Percentiles rank a stretch among this genome's conserved stretches.
phyloP scores from a whole-genome alignment of 2,797 vertebrate species.

The Lindbergichthys nudifrons region DNA sequence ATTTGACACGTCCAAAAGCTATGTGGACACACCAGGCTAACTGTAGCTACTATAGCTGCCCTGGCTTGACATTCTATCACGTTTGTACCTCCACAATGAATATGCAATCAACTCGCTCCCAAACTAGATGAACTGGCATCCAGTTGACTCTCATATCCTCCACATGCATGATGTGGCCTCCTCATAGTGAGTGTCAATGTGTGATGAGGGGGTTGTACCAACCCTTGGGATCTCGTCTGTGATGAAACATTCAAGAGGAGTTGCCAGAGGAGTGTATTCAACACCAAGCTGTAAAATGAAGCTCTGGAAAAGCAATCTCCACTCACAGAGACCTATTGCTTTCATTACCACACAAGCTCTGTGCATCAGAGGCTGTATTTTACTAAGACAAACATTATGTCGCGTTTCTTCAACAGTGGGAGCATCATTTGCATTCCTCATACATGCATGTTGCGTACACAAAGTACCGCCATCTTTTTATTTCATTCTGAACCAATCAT shows the following conservation, averaged over 20 bases:
- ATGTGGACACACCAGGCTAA: slow-evolving; percentile 44
- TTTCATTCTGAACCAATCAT: slow-evolving; percentile 37
- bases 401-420: slow-evolving; percentile 47
- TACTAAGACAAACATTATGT: slow-evolving; percentile 71
- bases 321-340: slow-evolving; percentile 79
- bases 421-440: slow-evolving; percentile 68
- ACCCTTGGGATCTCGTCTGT: slow-evolving; percentile 79
- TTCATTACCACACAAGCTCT: slow-evolving; percentile 72
- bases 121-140: slow-evolving; percentile 78
- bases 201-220: slow-evolving; percentile 65
- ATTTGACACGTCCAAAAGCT: slow-evolving; percentile 62
- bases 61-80: slow-evolving; percentile 69
- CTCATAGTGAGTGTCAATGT: slow-evolving; percentile 55
- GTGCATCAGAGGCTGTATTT: slow-evolving; percentile 75
- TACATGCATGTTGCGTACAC: slow-evolving; percentile 20
- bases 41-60: slow-evolving; percentile 52
- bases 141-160: slow-evolving; percentile 78
- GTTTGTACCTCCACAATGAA: slow-evolving; percentile 74
- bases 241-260: slow-evolving; percentile 84
- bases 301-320: slow-evolving; percentile 81
- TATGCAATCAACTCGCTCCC: slow-evolving; percentile 76
- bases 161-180: slow-evolving; percentile 69
- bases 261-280: slow-evolving; percentile 78
- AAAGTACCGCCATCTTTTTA: slow-evolving; percentile 49
- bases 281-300: slow-evolving; percentile 79